Evolutionary conservation across 1,140 invertebrate species (phyloP).

Genomic region (Globodera rostochiensis): DNA sequence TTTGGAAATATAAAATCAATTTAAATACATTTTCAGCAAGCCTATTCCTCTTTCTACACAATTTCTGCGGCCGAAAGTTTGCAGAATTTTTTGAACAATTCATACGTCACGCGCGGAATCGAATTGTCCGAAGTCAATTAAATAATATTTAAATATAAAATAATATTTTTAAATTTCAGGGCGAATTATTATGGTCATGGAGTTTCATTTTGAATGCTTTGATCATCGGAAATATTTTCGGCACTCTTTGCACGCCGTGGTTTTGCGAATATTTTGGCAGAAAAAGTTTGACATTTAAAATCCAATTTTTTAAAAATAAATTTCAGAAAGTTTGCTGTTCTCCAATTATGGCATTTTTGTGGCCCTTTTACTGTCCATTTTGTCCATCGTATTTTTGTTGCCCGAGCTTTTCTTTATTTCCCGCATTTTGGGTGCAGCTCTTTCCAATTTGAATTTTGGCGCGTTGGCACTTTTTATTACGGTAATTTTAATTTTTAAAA

Average conservation of each 20-base stretch:
- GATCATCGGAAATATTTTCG: constrained; percentile 45
- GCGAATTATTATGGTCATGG: constrained; percentile 53
- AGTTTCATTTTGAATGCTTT: constrained; percentile 47
- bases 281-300: constrained; percentile 8
- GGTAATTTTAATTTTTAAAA: neutral
- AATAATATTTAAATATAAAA: neutral
- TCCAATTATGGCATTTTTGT: constrained; percentile 37
- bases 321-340: constrained; percentile 39
- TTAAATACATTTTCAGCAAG: constrained; percentile 15
- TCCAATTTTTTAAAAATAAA: constrained; percentile 3
- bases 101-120: constrained; percentile 39
- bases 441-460: constrained; percentile 47
- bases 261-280: constrained; percentile 39
- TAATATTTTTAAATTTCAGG: constrained; percentile 16
- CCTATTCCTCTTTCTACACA: constrained; percentile 39
- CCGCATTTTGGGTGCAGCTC: constrained; percentile 41
- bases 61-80: constrained; percentile 50
- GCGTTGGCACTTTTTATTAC: constrained; percentile 30
- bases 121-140: neutral
- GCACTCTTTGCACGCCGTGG: constrained; percentile 47
- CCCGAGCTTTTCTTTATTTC: constrained; percentile 51
- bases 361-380: constrained; percentile 15
- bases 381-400: constrained; percentile 26
- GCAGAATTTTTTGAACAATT: constrained; percentile 50
- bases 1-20: neutral